A percentile compares a stretch with the other conserved stretches of the same genome.
Conservation (phyloP, 2,113 vertebrate genomes). For the Sinocyclocheilus maitianheensis region DNA sequence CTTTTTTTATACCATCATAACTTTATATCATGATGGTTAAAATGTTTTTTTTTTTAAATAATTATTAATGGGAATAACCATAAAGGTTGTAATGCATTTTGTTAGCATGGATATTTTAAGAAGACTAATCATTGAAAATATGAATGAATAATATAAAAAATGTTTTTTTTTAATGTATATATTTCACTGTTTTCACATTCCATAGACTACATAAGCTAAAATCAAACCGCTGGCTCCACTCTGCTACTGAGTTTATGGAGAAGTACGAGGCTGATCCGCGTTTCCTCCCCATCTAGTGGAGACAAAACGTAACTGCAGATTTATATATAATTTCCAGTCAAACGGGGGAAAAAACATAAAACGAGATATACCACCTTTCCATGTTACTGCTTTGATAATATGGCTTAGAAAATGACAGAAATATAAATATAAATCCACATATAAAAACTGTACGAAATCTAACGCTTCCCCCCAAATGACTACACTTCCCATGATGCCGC, state of each 20-base stretch:
- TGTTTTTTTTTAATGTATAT: too few relatives aligned
- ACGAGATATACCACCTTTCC: background rate
- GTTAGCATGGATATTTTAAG: too few relatives aligned
- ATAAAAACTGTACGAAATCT: background rate
- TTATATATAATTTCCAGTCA: background rate
- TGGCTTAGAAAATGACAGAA: background rate
- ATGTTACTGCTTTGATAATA: background rate
- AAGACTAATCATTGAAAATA: too few relatives aligned
- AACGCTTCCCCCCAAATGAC: background rate
- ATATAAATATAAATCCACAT: background rate
- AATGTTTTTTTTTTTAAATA: too few relatives aligned
- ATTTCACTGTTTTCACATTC: background rate
- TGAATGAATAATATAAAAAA: too few relatives aligned
- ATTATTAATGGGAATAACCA: background rate
- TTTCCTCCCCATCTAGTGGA: constrained; percentile 10
- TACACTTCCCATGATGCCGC: constrained; percentile 46
- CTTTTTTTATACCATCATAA: too few relatives aligned
- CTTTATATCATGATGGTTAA: too few relatives aligned
- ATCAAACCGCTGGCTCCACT: background rate
- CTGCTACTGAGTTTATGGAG: background rate
- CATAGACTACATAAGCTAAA: background rate
- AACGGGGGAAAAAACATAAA: background rate
- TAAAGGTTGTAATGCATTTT: background rate
- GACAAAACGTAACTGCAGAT: background rate
- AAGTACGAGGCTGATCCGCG: background rate